phyloP scores from a whole-genome alignment of 2,888 invertebrate species.

The Brachypalpus laphriformis region DNA sequence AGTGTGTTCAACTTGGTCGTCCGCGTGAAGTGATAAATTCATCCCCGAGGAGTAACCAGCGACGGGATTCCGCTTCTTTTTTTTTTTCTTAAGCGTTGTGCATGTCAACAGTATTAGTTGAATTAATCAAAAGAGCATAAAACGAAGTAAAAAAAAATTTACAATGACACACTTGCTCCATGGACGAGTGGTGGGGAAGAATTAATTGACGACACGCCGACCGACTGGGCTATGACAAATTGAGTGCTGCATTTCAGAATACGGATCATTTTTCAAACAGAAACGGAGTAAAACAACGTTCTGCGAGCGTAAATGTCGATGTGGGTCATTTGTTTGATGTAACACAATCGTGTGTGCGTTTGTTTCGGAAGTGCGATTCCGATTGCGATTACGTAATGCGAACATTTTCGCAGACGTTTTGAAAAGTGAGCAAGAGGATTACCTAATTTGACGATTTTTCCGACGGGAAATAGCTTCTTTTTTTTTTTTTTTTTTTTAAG shows the following conservation, averaged over 20 bases:
- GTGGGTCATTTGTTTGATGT: conserved; percentile 57
- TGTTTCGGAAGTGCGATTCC: conserved; percentile 60
- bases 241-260: conserved; percentile 67
- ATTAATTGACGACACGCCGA: conserved; percentile 64
- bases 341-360: conserved; percentile 32
- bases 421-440: neutral
- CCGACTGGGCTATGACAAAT: conserved; percentile 61
- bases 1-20: conserved; percentile 17
- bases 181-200: conserved; percentile 36
- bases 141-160: conserved; percentile 19
- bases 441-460: conserved; percentile 36
- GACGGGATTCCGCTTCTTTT: conserved; percentile 23
- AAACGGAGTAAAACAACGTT: conserved; percentile 38
- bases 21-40: conserved; percentile 43
- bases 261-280: conserved; percentile 68
- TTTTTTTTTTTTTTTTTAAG: neutral
- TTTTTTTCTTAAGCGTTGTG: conserved; percentile 29
- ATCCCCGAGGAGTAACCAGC: conserved; percentile 37
- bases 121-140: conserved; percentile 57
- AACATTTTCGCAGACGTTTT: neutral
- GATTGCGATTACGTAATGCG: conserved; percentile 39
- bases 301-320: conserved; percentile 48
- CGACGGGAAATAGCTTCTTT: conserved; percentile 42
- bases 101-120: conserved; percentile 57
- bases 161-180: conserved; percentile 64